Conservation (phyloP, 2,797 vertebrate species). For the Amphiprion clarkii region DNA sequence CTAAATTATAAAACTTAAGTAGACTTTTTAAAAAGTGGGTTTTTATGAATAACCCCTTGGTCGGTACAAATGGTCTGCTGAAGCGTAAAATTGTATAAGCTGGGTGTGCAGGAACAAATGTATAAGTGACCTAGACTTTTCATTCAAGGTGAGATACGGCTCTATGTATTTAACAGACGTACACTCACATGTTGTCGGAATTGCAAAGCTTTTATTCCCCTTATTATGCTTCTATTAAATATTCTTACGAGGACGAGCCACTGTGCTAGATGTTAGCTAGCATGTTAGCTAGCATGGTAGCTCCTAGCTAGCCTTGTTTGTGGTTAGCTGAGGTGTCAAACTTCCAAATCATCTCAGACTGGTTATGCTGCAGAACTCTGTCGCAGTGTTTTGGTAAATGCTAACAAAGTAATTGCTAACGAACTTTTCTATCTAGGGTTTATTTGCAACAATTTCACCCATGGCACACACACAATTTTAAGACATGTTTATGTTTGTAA, state of each 20-base stretch:
- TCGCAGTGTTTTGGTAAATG: slow-evolving; percentile 1
- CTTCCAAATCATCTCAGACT: background rate
- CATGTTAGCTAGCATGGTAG: slow-evolving; percentile 42
- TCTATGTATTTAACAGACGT: slow-evolving; percentile 2
- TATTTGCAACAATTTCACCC: background rate
- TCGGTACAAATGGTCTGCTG: background rate
- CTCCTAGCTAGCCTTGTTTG: slow-evolving; percentile 53
- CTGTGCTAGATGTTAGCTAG: slow-evolving; percentile 33
- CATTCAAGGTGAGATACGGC: slow-evolving; percentile 79
- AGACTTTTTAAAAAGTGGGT: accelerated
- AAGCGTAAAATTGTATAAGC: slow-evolving; percentile 61
- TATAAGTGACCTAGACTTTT: slow-evolving; percentile 78
- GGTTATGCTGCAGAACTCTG: too few relatives aligned
- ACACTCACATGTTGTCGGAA: background rate
- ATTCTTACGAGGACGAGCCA: background rate
- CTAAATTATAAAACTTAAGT: accelerated
- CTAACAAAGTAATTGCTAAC: background rate
- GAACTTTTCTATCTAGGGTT: background rate
- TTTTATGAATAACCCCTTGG: background rate
- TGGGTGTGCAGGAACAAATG: slow-evolving; percentile 69
- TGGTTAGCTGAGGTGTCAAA: slow-evolving; percentile 46
- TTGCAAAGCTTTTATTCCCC: background rate
- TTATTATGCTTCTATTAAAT: slow-evolving; percentile 11
- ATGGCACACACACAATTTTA: background rate
- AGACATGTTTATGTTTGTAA: too few relatives aligned